phyloP scores from a whole-genome alignment of 2,888 invertebrate species.

The Blastobasis lacticolella region DNA sequence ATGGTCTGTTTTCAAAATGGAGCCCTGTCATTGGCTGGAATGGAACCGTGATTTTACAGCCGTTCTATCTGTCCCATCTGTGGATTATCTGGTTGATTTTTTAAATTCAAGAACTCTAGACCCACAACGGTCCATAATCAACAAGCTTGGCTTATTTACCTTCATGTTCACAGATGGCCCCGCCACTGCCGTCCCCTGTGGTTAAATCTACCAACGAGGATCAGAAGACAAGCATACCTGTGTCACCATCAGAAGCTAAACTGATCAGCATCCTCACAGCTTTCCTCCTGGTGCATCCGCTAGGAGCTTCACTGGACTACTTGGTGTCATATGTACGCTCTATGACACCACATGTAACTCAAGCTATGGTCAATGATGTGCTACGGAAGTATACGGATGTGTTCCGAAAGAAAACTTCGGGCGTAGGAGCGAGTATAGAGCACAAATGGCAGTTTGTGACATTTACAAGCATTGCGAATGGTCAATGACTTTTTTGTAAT shows the following conservation, averaged over 20 bases:
- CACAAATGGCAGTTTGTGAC: conserved; percentile 43
- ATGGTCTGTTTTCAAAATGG: no score
- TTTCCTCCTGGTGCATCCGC: conserved; percentile 53
- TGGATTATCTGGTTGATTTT: no score
- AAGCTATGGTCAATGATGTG: conserved; percentile 30
- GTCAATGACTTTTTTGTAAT: conserved; percentile 7
- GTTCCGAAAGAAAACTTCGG: conserved; percentile 33
- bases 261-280: conserved; percentile 54
- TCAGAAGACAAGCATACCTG: conserved; percentile 1
- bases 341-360: conserved; percentile 36
- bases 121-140: no score
- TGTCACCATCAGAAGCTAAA: conserved; percentile 43
- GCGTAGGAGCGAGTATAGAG: conserved; percentile 40
- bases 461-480: conserved; percentile 36
- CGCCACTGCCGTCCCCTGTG: conserved; percentile 20
- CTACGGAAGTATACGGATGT: conserved; percentile 43
- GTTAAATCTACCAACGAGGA: no score
- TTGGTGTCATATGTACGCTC: conserved; percentile 47
- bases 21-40: no score
- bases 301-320: conserved; percentile 49
- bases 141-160: no score
- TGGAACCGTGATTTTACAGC: no score
- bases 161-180: conserved; percentile 1
- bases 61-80: no score
- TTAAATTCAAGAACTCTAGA: no score